Percentiles rank a stretch among this genome's conserved stretches.
Conservation (phyloP, 1,140 invertebrate species). For the Sarcophaga peregrina region DNA sequence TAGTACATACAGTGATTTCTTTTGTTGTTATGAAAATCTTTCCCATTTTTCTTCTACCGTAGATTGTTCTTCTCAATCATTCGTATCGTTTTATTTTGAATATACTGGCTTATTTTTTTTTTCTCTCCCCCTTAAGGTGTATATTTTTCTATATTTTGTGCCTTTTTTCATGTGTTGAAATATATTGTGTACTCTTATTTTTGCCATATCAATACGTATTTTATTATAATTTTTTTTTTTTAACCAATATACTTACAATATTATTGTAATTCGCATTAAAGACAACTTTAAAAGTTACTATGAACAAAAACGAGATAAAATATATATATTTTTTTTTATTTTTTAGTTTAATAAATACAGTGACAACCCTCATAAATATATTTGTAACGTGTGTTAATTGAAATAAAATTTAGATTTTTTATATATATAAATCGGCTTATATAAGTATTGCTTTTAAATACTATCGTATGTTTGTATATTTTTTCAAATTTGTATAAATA, state of each 20-base stretch:
- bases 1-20: background rate
- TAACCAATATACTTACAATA: background rate
- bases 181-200: constrained; percentile 7
- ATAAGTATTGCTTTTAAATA: background rate
- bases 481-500: too few relatives aligned
- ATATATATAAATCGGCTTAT: background rate
- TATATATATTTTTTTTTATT: constrained; percentile 3
- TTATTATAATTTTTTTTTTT: background rate
- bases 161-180: background rate
- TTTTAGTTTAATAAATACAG: background rate
- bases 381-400: background rate
- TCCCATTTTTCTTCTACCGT: too few relatives aligned
- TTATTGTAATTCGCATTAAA: constrained; percentile 39
- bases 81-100: background rate
- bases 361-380: background rate
- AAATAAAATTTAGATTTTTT: background rate
- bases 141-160: background rate
- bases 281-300: constrained; percentile 38
- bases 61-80: background rate
- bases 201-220: constrained; percentile 12
- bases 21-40: background rate
- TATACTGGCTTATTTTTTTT: background rate
- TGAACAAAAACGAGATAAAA: constrained; percentile 11
- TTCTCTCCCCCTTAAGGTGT: background rate
- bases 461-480: background rate